Evolutionary conservation across 2,113 vertebrate genomes (phyloP), one percentile per base, ranked within the genome.

Genomic region (Pterocles orientalis): DNA sequence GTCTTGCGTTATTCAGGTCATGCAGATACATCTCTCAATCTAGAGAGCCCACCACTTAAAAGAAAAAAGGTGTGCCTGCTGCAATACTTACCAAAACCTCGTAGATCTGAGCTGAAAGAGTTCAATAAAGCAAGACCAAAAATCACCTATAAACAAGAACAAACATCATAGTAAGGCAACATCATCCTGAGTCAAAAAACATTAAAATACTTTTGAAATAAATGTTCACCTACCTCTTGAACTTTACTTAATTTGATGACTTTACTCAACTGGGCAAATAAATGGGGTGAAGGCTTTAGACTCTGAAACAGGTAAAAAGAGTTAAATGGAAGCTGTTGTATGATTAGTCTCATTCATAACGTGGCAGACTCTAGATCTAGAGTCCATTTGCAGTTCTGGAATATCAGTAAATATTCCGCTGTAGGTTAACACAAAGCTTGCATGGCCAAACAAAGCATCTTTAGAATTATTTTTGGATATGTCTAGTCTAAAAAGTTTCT

Each of bases 201-300:
- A 29, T 11, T 3, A 53, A 20, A 79, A 8, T 50, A 53, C 18
- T 70, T 51, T 39, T 25, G 0, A 62, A 92, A 8, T 14, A 62
- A 45, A 51, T 0, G 0, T 95, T 97, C 95, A 99, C 99, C 97
- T 99, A 99, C 99, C 98, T 99, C 99, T 98, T 99, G 99, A 97
- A 99, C 99, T 97, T 99, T 99, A 98, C 99, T 99, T 98, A 99
- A 98, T 97, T 99, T 99, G 92, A 99, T 99, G 97, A 99, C 99
- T 99, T 99, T 99, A 99, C 99, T 99, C 97, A 99, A 97, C 96
- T 99, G 99, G 98, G 99, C 98, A 98, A 99, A 99, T 94, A 99
- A 98, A 96, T 99, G 99, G 96, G 99, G 98, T 95, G 99, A 99
- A 93, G 99, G 99, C 97, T 99, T 99, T 95, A 99, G 99, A 98